Conservation (phyloP, 2,888 invertebrate genomes). For the Chromoteleia sp. region DNA sequence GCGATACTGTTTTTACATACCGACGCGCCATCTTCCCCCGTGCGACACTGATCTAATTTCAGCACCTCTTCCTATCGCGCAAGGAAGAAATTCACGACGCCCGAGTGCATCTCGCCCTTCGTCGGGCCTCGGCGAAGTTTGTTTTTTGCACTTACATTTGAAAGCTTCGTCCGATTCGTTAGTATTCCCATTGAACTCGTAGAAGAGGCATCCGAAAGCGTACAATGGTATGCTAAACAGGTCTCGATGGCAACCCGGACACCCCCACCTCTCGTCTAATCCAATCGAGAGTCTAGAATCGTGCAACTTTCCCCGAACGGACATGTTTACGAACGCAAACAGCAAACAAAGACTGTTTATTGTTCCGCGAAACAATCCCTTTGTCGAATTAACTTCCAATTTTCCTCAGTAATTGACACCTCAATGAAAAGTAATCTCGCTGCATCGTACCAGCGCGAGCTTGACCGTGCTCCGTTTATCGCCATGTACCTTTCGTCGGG, state of each 20-base stretch:
- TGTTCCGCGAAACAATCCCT: slow-evolving; percentile 23
- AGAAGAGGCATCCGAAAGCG: slow-evolving; percentile 6
- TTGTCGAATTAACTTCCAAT: slow-evolving; percentile 54
- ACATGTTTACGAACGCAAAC: slow-evolving; percentile 15
- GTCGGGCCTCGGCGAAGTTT: slow-evolving; percentile 32
- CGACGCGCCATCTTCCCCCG: slow-evolving; percentile 44
- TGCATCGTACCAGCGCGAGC: slow-evolving; percentile 10
- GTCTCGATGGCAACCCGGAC: slow-evolving; percentile 3
- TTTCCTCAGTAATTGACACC: slow-evolving; percentile 43
- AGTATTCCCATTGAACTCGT: slow-evolving; percentile 43
- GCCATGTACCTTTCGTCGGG: slow-evolving; percentile 40
- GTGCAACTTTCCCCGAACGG: not conserved
- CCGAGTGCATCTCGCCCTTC: slow-evolving; percentile 18
- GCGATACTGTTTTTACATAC: slow-evolving; percentile 48
- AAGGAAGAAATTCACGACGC: slow-evolving; percentile 23
- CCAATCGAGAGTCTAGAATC: slow-evolving; percentile 6
- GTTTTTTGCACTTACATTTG: slow-evolving; percentile 43
- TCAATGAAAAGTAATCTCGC: slow-evolving; percentile 48
- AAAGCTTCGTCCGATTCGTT: slow-evolving; percentile 55
- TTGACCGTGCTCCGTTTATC: slow-evolving; percentile 41
- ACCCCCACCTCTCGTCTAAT: not conserved
- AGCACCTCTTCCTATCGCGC: slow-evolving; percentile 6
- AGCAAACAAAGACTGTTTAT: slow-evolving; percentile 38
- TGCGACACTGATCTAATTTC: slow-evolving; percentile 59
- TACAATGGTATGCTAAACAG: slow-evolving; percentile 17